Evolutionary conservation across 2,113 vertebrate genomes (phyloP).

Genomic region (Ictalurus punctatus): DNA sequence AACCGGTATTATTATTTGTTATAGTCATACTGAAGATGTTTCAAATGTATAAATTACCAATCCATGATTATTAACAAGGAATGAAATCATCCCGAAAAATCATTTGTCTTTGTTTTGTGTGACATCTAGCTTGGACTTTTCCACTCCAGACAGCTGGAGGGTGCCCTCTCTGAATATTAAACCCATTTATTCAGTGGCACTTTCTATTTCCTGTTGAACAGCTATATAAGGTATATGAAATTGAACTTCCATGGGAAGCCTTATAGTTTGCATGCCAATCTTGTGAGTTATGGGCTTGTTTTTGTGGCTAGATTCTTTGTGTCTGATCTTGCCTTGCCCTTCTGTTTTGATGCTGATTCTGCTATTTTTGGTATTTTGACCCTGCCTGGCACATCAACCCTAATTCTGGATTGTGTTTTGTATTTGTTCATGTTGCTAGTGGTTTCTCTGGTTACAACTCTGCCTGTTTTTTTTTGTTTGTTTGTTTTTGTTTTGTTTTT

Average conservation of each 20-base stretch:
- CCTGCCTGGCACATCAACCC: neutral
- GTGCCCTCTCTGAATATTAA: neutral
- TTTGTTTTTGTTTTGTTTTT: no score
- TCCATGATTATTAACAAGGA: neutral
- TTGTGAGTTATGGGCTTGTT: neutral
- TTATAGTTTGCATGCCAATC: neutral
- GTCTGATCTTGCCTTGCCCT: neutral
- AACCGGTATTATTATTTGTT: no score
- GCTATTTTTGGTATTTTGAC: neutral
- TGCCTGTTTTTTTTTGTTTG: no score
- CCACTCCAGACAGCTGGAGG: neutral
- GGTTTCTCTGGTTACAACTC: neutral
- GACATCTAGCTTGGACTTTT: neutral
- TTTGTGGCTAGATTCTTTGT: neutral
- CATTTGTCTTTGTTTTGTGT: neutral
- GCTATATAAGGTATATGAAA: neutral
- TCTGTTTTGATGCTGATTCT: neutral
- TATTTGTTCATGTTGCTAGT: neutral
- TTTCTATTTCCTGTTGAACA: neutral
- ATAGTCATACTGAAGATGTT: no score
- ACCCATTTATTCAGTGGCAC: neutral
- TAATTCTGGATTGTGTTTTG: neutral
- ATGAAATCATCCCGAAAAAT: neutral
- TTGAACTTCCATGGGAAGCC: neutral
- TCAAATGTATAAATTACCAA: neutral